These are phyloP conservation scores for Oreochromis tanganicae DNA, from an alignment of 2,113 vertebrate genomes.

Conservation along the genomic window DNA sequence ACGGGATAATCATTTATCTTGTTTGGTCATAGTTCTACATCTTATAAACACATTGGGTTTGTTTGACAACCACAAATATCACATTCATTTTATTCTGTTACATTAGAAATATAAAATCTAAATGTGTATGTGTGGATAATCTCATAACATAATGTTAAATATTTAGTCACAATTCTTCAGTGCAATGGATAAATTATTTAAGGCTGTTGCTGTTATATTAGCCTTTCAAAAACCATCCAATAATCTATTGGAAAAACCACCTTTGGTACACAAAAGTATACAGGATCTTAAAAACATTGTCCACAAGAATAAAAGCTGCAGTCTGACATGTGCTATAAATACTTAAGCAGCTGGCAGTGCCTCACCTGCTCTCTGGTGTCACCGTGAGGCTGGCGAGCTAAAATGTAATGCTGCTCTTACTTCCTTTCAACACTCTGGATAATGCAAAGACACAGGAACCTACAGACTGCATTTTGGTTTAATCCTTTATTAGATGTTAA, in stretches of 20 bases:
- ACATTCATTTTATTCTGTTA: neutral
- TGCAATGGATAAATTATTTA: neutral
- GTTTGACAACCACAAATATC: neutral
- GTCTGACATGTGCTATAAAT: neutral
- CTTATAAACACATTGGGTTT: neutral
- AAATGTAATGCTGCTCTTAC: neutral
- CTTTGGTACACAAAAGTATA: neutral
- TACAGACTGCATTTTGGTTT: slow-evolving; percentile 48
- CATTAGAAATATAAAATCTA: neutral
- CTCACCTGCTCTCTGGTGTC: slow-evolving; percentile 41
- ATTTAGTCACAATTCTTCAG: neutral
- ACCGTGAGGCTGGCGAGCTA: neutral
- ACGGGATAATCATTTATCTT: neutral
- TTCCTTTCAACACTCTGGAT: neutral
- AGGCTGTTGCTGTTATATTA: neutral
- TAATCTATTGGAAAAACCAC: neutral
- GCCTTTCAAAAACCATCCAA: neutral
- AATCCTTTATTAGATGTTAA: slow-evolving; percentile 97
- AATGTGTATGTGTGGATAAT: neutral
- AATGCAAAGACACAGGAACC: neutral
- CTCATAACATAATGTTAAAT: neutral
- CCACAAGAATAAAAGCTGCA: neutral
- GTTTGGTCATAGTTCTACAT: neutral
- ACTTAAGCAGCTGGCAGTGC: neutral
- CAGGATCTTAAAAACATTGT: neutral